Evolutionary conservation across 1,140 invertebrate species (phyloP).

Genomic region (Saccostrea glomerata): DNA sequence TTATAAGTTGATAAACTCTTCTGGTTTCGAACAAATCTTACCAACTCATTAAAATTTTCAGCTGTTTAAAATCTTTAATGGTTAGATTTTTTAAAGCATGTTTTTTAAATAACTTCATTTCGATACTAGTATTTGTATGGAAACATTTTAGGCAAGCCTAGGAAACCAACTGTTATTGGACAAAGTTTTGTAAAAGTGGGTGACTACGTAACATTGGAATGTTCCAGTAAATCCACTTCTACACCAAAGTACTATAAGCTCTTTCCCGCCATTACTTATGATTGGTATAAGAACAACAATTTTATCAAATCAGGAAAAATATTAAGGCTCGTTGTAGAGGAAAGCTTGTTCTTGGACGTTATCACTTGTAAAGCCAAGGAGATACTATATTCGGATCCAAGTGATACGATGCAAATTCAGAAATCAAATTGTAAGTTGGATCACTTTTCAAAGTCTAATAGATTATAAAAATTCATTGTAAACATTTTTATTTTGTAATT

Average conservation of each 20-base stretch:
- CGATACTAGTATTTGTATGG: too few species aligned
- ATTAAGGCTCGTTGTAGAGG: background rate
- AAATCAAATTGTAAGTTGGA: background rate
- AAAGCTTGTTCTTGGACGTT: background rate
- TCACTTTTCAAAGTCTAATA: background rate
- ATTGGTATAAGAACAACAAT: background rate
- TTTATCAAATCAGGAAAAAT: slow-evolving; percentile 8
- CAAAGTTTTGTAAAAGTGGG: background rate
- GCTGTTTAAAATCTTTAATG: too few species aligned
- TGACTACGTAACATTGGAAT: background rate
- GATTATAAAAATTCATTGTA: background rate
- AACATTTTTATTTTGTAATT: background rate
- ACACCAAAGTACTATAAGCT: background rate
- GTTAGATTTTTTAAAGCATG: too few species aligned
- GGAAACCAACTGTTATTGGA: background rate
- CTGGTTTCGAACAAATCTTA: too few species aligned
- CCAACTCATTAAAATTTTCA: too few species aligned
- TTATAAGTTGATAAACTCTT: too few species aligned
- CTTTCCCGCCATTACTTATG: background rate
- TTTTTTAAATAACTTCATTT: too few species aligned
- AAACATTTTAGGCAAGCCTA: background rate
- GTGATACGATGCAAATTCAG: background rate
- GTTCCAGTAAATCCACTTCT: background rate
- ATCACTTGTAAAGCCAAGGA: background rate
- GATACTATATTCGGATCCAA: background rate